These are phyloP conservation scores for Harlomillsia oculata DNA, from an alignment of 1,140 invertebrate species.

Conservation along the genomic window DNA sequence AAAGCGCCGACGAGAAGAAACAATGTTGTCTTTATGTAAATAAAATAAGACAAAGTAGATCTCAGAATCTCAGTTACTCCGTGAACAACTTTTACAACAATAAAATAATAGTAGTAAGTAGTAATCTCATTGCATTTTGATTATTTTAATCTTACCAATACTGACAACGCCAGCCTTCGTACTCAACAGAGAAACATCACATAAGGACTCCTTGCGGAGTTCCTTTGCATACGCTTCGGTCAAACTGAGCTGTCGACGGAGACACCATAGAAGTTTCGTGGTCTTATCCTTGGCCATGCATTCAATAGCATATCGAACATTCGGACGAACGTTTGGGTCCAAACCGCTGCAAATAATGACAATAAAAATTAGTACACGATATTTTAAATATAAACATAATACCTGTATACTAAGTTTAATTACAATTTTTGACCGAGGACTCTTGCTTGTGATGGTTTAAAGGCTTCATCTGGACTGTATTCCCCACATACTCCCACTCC, in stretches of 20 bases:
- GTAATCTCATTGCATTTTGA: too few relatives aligned
- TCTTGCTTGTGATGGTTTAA: background rate
- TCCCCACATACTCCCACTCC: slow-evolving; percentile 16
- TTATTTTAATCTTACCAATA: slow-evolving; percentile 14
- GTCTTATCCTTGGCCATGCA: background rate
- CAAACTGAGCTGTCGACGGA: slow-evolving; percentile 21
- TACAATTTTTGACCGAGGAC: slow-evolving; percentile 29
- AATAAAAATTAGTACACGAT: too few relatives aligned
- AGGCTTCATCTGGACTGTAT: slow-evolving; percentile 25
- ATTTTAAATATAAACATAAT: too few relatives aligned
- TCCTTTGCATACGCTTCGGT: slow-evolving; percentile 26
- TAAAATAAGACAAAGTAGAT: too few relatives aligned
- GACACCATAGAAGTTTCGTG: slow-evolving; percentile 20
- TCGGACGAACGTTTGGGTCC: too few relatives aligned
- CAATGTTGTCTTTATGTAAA: too few relatives aligned
- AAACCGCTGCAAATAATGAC: background rate
- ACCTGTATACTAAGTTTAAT: background rate
- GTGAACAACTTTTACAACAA: too few relatives aligned
- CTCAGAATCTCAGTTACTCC: too few relatives aligned
- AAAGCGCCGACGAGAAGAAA: too few relatives aligned
- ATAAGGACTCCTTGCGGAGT: slow-evolving; percentile 8
- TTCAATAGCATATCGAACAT: slow-evolving; percentile 23
- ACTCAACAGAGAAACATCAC: background rate
- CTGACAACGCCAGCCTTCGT: slow-evolving; percentile 24
- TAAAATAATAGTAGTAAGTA: too few relatives aligned